These are phyloP conservation scores for Misgurnus anguillicaudatus DNA, from an alignment of 2,113 vertebrate species.

Conservation along the genomic window DNA sequence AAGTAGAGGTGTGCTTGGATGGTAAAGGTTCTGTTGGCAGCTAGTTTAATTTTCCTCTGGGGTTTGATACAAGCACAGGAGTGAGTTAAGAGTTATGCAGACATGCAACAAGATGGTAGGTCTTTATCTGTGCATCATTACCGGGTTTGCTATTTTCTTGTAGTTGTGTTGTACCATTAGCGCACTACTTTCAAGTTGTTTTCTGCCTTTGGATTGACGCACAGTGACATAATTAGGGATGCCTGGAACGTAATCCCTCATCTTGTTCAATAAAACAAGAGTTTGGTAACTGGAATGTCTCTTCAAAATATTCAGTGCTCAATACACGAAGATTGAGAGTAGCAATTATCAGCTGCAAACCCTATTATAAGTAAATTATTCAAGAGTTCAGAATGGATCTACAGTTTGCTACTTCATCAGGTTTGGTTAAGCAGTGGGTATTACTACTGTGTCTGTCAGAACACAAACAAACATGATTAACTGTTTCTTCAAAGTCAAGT, in stretches of 20 bases:
- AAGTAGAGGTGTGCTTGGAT: background rate
- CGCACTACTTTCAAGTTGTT: background rate
- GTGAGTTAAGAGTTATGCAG: conserved; percentile 10
- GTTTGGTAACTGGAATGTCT: background rate
- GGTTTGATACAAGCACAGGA: background rate
- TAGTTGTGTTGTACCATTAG: conserved; percentile 16
- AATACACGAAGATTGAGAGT: conserved; percentile 44
- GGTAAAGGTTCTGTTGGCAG: conserved; percentile 19
- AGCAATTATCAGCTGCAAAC: conserved; percentile 42
- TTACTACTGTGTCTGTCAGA: conserved; percentile 72
- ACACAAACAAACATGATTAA: conserved; percentile 78
- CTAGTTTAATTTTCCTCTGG: background rate
- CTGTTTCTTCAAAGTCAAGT: conserved; percentile 76
- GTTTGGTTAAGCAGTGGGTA: conserved; percentile 63
- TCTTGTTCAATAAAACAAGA: conserved; percentile 47
- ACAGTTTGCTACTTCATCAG: background rate
- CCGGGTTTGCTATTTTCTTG: conserved; percentile 35
- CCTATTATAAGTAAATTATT: conserved; percentile 51
- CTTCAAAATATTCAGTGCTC: conserved; percentile 7
- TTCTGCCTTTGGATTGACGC: conserved; percentile 21
- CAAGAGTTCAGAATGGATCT: conserved; percentile 37
- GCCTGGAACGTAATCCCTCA: conserved; percentile 62
- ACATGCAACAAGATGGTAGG: conserved; percentile 31
- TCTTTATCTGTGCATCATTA: conserved; percentile 40
- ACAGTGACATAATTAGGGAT: conserved; percentile 18